Evolutionary conservation across 2,888 invertebrate genomes (phyloP).

Genomic region (Drosophila gaucha): DNA sequence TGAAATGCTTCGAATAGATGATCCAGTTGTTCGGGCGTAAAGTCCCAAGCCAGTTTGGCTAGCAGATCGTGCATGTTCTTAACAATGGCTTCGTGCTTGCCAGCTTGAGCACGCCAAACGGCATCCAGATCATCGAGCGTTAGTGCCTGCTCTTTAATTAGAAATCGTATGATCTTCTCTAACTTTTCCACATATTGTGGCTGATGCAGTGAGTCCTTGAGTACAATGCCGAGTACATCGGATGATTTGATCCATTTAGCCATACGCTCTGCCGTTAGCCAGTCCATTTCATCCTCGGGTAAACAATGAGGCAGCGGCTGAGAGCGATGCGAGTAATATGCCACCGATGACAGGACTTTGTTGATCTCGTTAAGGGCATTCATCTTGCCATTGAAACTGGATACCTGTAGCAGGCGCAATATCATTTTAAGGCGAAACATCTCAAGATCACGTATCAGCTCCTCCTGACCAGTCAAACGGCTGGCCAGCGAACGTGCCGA

Average conservation of each 20-base stretch:
- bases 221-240: constrained; percentile 96
- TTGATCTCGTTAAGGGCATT: constrained; percentile 99
- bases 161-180: constrained; percentile 98
- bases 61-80: constrained; percentile 98
- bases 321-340: constrained; percentile 92
- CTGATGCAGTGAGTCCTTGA: constrained; percentile 97
- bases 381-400: constrained; percentile 99
- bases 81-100: constrained; percentile 99
- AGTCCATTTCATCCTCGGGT: constrained; percentile 93
- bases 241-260: constrained; percentile 99
- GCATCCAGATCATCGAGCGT: constrained; percentile 96
- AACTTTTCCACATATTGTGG: constrained; percentile 99
- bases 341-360: constrained; percentile 96
- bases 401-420: constrained; percentile 95
- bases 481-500: constrained; percentile 95
- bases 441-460: constrained; percentile 90
- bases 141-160: constrained; percentile 96
- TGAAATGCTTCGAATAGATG: constrained; percentile 99
- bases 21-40: constrained; percentile 98
- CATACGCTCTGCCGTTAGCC: constrained; percentile 97
- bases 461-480: constrained; percentile 93
- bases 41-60: constrained; percentile 99
- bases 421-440: constrained; percentile 99
- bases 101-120: constrained; percentile 98
- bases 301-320: constrained; percentile 88